These are phyloP conservation scores for Taurulus bubalis DNA, from an alignment of 2,113 vertebrate species.

Conservation along the genomic window DNA sequence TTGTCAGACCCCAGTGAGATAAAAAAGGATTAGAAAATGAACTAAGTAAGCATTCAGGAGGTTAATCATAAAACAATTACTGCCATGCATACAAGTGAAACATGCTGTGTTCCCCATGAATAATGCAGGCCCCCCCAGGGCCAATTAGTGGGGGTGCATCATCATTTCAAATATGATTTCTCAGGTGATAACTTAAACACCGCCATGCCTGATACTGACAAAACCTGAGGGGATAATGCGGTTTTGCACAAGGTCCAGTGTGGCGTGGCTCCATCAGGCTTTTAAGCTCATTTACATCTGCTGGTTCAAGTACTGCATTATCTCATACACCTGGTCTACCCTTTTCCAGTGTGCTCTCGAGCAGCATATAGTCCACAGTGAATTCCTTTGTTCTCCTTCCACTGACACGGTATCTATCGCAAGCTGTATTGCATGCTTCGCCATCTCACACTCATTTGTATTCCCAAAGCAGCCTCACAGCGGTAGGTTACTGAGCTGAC, in stretches of 20 bases:
- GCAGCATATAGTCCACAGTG: not conserved
- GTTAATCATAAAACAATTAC: conserved; percentile 71
- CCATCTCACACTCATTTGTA: conserved; percentile 53
- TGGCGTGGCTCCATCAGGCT: not conserved
- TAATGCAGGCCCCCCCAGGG: conserved; percentile 51
- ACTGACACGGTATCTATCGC: not conserved
- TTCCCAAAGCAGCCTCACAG: conserved; percentile 52
- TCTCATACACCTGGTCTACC: not conserved
- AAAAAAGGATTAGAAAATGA: conserved; percentile 31
- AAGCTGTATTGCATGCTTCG: conserved; percentile 17
- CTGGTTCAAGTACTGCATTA: not conserved
- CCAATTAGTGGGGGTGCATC: conserved; percentile 50
- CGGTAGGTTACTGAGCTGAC: conserved; percentile 48
- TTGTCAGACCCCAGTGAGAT: conserved; percentile 7
- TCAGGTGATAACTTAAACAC: conserved; percentile 42
- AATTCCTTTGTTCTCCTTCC: conserved; percentile 17
- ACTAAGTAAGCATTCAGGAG: conserved; percentile 50
- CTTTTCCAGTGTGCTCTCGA: conserved; percentile 13
- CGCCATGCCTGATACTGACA: conserved; percentile 15
- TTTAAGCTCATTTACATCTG: conserved; percentile 22
- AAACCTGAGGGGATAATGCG: conserved; percentile 4
- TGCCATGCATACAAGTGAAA: conserved; percentile 60
- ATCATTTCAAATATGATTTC: conserved; percentile 42
- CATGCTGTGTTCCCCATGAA: conserved; percentile 58
- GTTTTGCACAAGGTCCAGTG: not conserved